Conservation (phyloP, 2,797 vertebrate genomes). For the Thaleichthys pacificus region DNA sequence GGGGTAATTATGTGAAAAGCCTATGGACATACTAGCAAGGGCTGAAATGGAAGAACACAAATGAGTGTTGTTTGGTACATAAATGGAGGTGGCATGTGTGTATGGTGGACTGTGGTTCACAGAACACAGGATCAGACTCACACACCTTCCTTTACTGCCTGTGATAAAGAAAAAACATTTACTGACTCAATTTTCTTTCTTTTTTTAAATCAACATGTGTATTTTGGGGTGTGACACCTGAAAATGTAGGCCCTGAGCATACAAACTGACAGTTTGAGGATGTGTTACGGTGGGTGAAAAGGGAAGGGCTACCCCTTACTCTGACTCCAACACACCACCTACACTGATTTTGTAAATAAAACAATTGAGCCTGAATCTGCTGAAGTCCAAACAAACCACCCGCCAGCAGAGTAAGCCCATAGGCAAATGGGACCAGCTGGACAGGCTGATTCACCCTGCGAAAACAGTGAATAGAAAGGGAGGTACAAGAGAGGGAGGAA, state of each 20-base stretch:
- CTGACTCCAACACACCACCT: constrained; percentile 18
- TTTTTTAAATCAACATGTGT: constrained; percentile 32
- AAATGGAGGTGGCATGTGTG: constrained; percentile 19
- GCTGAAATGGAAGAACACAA: constrained; percentile 56
- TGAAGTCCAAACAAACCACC: constrained; percentile 41
- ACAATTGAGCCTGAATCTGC: constrained; percentile 53
- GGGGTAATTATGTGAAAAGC: constrained; percentile 19
- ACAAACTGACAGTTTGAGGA: constrained; percentile 49
- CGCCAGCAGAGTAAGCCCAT: constrained; percentile 41
- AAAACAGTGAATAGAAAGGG: constrained; percentile 45
- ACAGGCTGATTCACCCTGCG: constrained; percentile 48
- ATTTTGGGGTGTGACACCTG: constrained; percentile 69
- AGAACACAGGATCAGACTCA: constrained; percentile 27
- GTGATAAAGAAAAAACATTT: constrained; percentile 23
- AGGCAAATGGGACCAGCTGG: constrained; percentile 47
- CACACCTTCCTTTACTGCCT: constrained; percentile 43
- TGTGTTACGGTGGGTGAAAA: constrained; percentile 27
- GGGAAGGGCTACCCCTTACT: constrained; percentile 24
- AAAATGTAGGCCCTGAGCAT: constrained; percentile 77
- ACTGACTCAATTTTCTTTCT: constrained; percentile 32
- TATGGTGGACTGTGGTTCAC: constrained; percentile 31
- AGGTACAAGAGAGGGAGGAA: constrained; percentile 24
- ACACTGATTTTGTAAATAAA: constrained; percentile 45
- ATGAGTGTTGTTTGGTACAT: constrained; percentile 53
- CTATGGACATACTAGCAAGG: constrained; percentile 29